Evolutionary conservation across 2,888 invertebrate species (phyloP), one percentile per base, ranked within the genome.

Genomic region (Crematogaster levior): DNA sequence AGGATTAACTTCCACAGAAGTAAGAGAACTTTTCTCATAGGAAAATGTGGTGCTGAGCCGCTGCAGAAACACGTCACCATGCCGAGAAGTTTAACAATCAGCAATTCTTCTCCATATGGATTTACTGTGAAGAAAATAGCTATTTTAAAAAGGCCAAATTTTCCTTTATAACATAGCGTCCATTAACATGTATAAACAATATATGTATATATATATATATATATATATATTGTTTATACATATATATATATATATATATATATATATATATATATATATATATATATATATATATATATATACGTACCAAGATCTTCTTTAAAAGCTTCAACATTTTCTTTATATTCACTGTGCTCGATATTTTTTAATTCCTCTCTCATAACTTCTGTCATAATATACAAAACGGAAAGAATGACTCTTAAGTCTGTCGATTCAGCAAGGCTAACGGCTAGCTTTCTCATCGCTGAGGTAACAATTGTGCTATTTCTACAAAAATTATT

Each of bases 21-120:
- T 66, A 99, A 95, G 24, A 99, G 95, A 12, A 99, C 98, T 95
- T 99, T 99, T 94, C 99, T 99, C 97, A 99, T 99, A 3, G 99
- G 99, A 95, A 99, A 99, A 95, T 99, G 99, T 24, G 99, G 98
- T 7, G 98, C 98, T 37, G 97, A 97, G 0, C 99, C 99, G 90
- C 98, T 98, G 95, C 99, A 99, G 93, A 99, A 98, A 90, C 97
- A 96, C 46, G 99, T 99, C 40, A 99, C 98, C 99, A 99, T 99
- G 86, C 98, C 97, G 83, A 99, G 96, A 74, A 99, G 95, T 92
- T 98, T 98, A 3, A 99, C 97, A 51, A 98, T 97, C 40, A 99
- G 94, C 82, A 98, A 94, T 93, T 99, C 99, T 91, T 99, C 98
- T 37, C 97, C 96, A 74, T 95, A 94, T 9, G 96, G 95, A 92